Percentiles rank a stretch among this genome's conserved stretches.
These are phyloP conservation scores for Cyclura pinguis DNA, from an alignment of 2,797 vertebrate species.

Conservation along the genomic window DNA sequence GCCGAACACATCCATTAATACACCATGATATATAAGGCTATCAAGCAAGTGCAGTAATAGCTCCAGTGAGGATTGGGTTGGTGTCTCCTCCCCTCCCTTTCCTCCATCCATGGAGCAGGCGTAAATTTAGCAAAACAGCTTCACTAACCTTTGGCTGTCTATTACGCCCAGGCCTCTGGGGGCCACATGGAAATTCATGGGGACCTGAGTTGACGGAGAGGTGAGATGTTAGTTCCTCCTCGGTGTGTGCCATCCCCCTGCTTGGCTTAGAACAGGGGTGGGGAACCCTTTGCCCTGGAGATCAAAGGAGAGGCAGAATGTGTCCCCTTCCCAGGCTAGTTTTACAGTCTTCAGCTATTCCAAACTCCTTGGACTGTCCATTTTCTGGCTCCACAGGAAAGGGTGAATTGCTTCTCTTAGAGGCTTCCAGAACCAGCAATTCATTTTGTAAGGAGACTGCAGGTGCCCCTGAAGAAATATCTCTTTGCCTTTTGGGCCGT, in stretches of 20 bases:
- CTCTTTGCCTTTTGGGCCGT: no score
- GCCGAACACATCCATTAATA: slow-evolving; percentile 47
- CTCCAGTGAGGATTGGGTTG: slow-evolving; percentile 10
- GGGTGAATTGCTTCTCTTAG: no score
- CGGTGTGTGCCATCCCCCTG: not conserved
- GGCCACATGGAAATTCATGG: not conserved
- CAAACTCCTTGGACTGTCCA: no score
- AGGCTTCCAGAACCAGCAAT: no score
- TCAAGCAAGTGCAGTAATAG: not conserved
- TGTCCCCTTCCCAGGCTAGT: no score
- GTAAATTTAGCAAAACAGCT: slow-evolving; percentile 58
- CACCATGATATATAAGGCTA: slow-evolving; percentile 56
- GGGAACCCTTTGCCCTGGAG: no score
- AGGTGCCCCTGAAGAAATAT: no score
- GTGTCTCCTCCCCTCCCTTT: slow-evolving; percentile 15
- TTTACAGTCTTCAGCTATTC: no score
- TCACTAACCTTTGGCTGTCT: slow-evolving; percentile 43
- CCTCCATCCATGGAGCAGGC: fast-evolving
- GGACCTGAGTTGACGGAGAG: not conserved
- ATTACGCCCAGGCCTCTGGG: not conserved
- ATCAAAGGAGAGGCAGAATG: no score
- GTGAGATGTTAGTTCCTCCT: fast-evolving
- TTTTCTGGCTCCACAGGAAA: no score
- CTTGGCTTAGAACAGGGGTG: not conserved
- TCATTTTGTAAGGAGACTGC: no score